phyloP scores from a whole-genome alignment of 1,140 invertebrate species.

The Diabrotica undecimpunctata region DNA sequence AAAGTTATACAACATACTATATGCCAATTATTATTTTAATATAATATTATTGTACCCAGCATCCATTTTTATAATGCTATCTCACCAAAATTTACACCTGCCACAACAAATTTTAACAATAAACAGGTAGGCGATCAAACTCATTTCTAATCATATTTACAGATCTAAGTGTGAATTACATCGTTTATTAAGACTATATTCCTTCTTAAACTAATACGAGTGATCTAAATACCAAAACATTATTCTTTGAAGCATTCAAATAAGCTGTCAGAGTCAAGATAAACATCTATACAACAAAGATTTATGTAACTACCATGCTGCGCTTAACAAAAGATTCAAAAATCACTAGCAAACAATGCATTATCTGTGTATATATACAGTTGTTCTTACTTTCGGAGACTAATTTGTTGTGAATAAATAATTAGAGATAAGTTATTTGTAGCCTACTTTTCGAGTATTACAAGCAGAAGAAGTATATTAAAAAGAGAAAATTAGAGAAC shows the following conservation, averaged over 20 bases:
- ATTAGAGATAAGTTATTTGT: not conserved
- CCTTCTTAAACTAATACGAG: not conserved
- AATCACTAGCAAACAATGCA: not conserved
- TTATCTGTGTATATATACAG: not conserved
- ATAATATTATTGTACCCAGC: no score
- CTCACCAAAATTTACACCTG: no score
- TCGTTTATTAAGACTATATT: conserved; percentile 1
- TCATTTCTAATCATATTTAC: not conserved
- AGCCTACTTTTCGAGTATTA: no score
- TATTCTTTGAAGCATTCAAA: not conserved
- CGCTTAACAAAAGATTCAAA: not conserved
- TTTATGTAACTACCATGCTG: not conserved
- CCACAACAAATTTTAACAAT: no score
- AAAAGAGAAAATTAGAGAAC: no score
- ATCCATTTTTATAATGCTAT: no score
- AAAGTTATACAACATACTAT: no score
- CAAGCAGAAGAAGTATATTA: no score
- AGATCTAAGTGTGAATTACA: not conserved
- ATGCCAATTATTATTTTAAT: no score
- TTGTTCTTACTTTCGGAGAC: not conserved
- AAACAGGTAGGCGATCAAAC: not conserved
- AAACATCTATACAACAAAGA: not conserved
- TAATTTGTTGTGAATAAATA: not conserved
- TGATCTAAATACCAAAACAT: not conserved
- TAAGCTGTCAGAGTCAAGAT: not conserved